Conservation (phyloP, 2,113 vertebrate species). For the Syngnathus floridae region DNA sequence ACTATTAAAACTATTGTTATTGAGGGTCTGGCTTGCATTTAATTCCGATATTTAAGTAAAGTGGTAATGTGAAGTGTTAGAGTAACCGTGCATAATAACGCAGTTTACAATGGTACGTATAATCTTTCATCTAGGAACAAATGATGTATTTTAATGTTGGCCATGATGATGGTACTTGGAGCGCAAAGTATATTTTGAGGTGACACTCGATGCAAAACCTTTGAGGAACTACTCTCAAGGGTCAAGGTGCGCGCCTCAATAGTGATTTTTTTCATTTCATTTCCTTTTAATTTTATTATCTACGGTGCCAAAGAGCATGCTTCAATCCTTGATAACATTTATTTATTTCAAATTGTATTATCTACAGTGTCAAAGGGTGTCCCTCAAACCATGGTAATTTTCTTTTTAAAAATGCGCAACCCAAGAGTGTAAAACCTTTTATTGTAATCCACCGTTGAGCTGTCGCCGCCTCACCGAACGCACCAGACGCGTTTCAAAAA, state of each 20-base stretch:
- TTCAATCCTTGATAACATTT: no score
- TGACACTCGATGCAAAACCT: not conserved
- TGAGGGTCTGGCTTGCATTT: not conserved
- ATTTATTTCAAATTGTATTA: no score
- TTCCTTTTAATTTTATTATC: not conserved
- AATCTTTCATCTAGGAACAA: no score
- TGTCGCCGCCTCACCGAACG: not conserved
- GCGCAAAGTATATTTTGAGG: not conserved
- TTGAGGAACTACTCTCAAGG: not conserved
- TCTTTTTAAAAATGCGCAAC: not conserved
- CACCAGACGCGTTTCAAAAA: constrained; percentile 1
- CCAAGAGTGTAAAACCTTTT: not conserved
- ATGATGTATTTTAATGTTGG: no score
- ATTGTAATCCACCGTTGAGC: not conserved
- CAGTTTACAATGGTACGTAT: no score
- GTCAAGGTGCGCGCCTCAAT: not conserved
- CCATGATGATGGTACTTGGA: not conserved
- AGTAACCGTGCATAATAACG: no score
- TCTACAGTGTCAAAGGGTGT: not conserved
- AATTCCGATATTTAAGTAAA: no score
- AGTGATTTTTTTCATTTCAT: not conserved
- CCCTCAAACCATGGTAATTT: not conserved
- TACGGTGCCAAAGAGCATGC: no score
- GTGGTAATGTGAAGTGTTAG: no score
- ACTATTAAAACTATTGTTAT: not conserved